Base-by-base conservation (phyloP, 2,888 invertebrate genomes). In the Nomada ferruginata region DNA sequence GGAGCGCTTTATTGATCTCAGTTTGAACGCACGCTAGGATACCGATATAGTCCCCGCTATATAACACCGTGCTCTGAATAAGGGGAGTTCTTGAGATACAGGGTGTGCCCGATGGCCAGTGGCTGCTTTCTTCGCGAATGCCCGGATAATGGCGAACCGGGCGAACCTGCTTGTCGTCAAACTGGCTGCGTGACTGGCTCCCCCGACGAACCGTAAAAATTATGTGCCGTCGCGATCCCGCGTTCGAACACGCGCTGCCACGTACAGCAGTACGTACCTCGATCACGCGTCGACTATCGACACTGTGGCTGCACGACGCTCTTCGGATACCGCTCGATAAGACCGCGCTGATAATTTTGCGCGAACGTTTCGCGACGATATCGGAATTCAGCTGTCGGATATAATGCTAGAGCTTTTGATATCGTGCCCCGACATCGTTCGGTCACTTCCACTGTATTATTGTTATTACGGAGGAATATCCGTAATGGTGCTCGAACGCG, bases 1-100 rank as follows among this genome's bases (percentile, higher is more conserved):
- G 92, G 93, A 92, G 91, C 91, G 92, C 92, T 93, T 93, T 93
- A 93, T 93, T 93, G 93, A 93, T 93, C 93, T 93, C 90, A 90
- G 92, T 93, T 93, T 92, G 91, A 92, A 92, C 91, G 92, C 90
- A 90, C 91, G 89, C 92, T 91, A 92, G 91, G 91, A 92, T 92
- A 91, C 91, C 91, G 89, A 92, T 92, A 91, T 91, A 90, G 89
- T 85, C 66, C 61, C 60, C 66, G 74, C 68, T 76, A 79, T 84
- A 86, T 79, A 88, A 88, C 86, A 79, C 76, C 68, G 75, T 74
- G 71, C 79, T 80, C 75, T 75, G 82, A 87, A 85, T 81, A 84
- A 87, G 80, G 80, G 82, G 70, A 79, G 79, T 72, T 70, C 73
- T 78, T 68, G 66, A 78, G 73, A 82, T 75, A 74, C 78, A 83